Percentiles rank a stretch among this genome's conserved stretches.
Conservation (phyloP, 2,113 vertebrate species). For the Gallinago media region DNA sequence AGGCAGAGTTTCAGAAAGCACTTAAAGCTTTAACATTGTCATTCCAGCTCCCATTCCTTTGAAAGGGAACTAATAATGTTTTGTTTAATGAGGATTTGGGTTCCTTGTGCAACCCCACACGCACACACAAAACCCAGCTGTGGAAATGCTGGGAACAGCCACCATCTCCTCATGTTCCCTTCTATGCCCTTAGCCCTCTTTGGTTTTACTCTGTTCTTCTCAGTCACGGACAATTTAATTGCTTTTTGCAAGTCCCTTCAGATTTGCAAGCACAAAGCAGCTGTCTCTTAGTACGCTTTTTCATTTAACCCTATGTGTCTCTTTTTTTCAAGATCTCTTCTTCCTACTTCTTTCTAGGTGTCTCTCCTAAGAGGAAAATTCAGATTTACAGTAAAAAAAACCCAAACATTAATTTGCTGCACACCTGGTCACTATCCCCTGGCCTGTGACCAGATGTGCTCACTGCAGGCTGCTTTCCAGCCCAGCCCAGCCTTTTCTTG, state of each 20-base stretch:
- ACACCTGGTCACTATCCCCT: not conserved
- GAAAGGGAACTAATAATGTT: not conserved
- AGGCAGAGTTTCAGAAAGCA: not conserved
- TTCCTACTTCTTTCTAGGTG: not conserved
- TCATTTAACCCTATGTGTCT: not conserved
- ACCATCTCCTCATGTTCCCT: not conserved
- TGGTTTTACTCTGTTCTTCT: not conserved
- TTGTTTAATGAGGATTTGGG: not conserved
- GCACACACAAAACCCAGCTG: not conserved
- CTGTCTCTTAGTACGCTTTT: not conserved
- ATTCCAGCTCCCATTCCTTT: not conserved
- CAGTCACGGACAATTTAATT: not conserved
- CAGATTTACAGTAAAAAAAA: not conserved
- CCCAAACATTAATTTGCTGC: not conserved
- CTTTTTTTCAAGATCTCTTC: not conserved
- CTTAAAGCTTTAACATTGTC: not conserved
- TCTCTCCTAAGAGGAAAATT: not conserved
- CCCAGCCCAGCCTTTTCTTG: not conserved
- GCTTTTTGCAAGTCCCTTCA: not conserved
- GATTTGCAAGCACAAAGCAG: not conserved
- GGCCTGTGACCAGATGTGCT: not conserved
- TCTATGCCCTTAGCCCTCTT: not conserved
- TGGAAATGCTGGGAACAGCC: not conserved
- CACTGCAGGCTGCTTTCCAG: rapidly evolving
- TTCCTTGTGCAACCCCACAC: not conserved